phyloP scores from a whole-genome alignment of 35 echinoderm and acorn worm species.

The Acanthaster planci region DNA sequence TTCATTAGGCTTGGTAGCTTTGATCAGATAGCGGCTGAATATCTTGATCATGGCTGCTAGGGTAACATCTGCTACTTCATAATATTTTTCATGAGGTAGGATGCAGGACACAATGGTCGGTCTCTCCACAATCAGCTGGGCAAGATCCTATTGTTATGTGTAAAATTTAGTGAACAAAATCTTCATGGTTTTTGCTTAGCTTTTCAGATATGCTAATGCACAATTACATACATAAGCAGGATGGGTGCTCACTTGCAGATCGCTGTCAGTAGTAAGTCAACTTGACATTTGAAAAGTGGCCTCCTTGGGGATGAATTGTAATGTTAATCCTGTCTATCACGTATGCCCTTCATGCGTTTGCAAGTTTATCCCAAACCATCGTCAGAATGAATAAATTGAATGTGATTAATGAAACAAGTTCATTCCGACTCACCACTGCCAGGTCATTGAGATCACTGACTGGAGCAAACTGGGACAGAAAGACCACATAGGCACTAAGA shows the following conservation, averaged over 20 bases:
- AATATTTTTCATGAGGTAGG: slow-evolving; percentile 47
- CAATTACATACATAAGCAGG: too few species aligned
- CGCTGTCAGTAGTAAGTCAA: too few species aligned
- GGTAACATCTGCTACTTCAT: slow-evolving; percentile 41
- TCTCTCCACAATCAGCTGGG: slow-evolving; percentile 91
- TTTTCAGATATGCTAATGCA: too few species aligned
- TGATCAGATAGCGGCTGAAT: slow-evolving; percentile 69
- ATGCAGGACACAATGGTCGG: slow-evolving; percentile 76
- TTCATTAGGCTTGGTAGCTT: slow-evolving; percentile 64
- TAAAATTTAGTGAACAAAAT: too few species aligned
- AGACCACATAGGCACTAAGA: slow-evolving; percentile 82
- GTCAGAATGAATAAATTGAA: not conserved
- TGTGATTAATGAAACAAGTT: not conserved
- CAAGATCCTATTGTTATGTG: slow-evolving; percentile 57
- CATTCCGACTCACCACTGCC: slow-evolving; percentile 59
- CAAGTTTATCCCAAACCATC: not conserved
- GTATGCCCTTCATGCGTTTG: too few species aligned
- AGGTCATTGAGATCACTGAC: slow-evolving; percentile 74
- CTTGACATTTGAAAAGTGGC: too few species aligned
- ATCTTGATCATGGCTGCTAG: slow-evolving; percentile 81
- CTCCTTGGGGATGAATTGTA: too few species aligned
- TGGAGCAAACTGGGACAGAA: slow-evolving; percentile 67
- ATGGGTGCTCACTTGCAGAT: too few species aligned
- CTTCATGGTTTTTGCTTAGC: too few species aligned
- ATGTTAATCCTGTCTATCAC: too few species aligned